Percentiles rank a stretch among this genome's conserved stretches.
phyloP scores from a whole-genome alignment of 2,113 vertebrate genomes.

The Nannobrachium achirus region DNA sequence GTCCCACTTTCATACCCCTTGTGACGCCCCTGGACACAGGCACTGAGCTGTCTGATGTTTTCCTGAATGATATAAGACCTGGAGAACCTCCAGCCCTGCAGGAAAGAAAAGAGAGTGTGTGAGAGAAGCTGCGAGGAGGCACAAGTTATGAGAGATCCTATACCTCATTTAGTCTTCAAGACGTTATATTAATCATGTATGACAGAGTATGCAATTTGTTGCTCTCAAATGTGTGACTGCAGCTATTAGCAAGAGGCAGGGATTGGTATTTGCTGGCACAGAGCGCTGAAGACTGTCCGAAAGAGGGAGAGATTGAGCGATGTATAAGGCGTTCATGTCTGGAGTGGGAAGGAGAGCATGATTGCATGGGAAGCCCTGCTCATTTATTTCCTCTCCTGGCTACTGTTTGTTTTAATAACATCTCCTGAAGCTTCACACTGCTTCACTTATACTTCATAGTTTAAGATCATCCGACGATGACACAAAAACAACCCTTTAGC shows the following conservation, averaged over 20 bases:
- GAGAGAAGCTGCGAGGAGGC: neutral
- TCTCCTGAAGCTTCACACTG: slow-evolving; percentile 44
- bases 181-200: slow-evolving; percentile 3
- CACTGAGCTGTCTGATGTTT: slow-evolving; percentile 34
- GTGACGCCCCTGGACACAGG: too few species aligned
- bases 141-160: neutral
- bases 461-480: slow-evolving; percentile 5
- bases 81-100: slow-evolving; percentile 21
- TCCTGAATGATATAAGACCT: slow-evolving; percentile 13
- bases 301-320: slow-evolving; percentile 37
- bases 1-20: too few species aligned
- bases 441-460: slow-evolving; percentile 20
- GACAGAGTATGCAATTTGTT: slow-evolving; percentile 9
- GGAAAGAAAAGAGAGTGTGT: neutral
- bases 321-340: slow-evolving; percentile 60
- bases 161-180: slow-evolving; percentile 29
- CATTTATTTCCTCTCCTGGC: slow-evolving; percentile 79
- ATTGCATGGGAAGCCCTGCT: slow-evolving; percentile 75
- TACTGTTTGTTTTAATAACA: slow-evolving; percentile 70
- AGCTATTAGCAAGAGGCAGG: neutral
- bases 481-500: neutral
- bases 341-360: slow-evolving; percentile 61
- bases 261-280: slow-evolving; percentile 11
- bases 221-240: slow-evolving; percentile 2
- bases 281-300: slow-evolving; percentile 5